Evolutionary conservation across 2,888 invertebrate species (phyloP), one percentile per base, ranked within the genome.

Genomic region (Tetropium fuscum): DNA sequence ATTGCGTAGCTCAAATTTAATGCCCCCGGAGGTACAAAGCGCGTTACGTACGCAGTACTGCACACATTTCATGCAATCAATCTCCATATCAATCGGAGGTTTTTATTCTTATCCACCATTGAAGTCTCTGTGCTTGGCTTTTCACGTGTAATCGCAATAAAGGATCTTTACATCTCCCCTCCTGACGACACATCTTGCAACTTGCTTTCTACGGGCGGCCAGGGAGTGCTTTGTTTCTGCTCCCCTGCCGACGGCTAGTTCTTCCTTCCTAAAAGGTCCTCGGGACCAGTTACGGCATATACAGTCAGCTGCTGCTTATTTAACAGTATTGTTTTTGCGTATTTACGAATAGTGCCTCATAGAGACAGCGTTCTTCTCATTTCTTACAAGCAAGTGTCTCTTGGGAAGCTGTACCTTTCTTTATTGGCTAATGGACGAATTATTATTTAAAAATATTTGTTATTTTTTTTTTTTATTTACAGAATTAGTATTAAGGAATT

Each of bases 161-260:
- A 65, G 58, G 53, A 58, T 62, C 63, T 57, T 40, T 47, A 30
- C 25, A 47, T 55, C 53, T 58, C 58, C 58, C 58, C 47, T 53
- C 11, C 36, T 51, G 58, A 62, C 48, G 45, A 58, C 60, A 64
- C 67, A 71, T 66, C 69, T 70, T 67, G 67, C 66, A 66, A 66
- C 64, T 67, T 69, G 71, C 68, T 68, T 71, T 69, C 60, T 63
- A 61, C 53, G 59, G 71, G 68, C 65, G 71, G 70, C 67, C 61
- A 51, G 68, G 71, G 68, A 68, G 67, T 63, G 66, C 60, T 66
- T 69, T 70, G 64, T 69, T 71, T 67, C 64, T 60, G 34, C 55
- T 67, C 66, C 71, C 69, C 66, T 60, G 54, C 58, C 53, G 53
- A 34, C 27, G 55, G 65, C 64, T 55, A 63, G 63, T 69, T 66